Percentiles rank a stretch among this genome's conserved stretches.
Evolutionary conservation across 2,113 vertebrate genomes (phyloP).

Genomic region (Equus quagga): DNA sequence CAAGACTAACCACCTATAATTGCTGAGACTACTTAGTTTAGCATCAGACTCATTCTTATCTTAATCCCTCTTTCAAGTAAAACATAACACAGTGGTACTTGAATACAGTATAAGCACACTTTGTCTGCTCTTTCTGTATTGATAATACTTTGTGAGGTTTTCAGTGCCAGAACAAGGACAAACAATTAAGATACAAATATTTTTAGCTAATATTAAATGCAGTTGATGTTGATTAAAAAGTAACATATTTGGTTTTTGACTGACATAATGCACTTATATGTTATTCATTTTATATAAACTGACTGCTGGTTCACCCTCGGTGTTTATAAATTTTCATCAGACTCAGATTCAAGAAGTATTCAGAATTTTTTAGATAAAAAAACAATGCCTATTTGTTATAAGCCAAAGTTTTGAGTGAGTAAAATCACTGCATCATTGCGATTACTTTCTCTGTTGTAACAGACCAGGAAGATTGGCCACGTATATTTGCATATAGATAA

Average conservation of each 20-base stretch:
- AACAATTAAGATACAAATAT: slow-evolving; percentile 31
- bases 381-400: slow-evolving; percentile 51
- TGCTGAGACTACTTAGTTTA: not conserved
- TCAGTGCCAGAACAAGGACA: not conserved
- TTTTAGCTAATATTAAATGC: not conserved
- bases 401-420: not conserved
- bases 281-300: slow-evolving; percentile 3
- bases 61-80: not conserved
- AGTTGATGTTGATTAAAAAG: not conserved
- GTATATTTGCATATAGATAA: slow-evolving; percentile 75
- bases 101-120: not conserved
- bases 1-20: not conserved
- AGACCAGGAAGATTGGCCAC: not conserved
- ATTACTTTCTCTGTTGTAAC: slow-evolving; percentile 51
- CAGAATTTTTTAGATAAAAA: slow-evolving; percentile 42
- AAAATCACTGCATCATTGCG: slow-evolving; percentile 2
- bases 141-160: not conserved
- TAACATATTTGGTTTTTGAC: not conserved
- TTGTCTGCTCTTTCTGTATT: not conserved
- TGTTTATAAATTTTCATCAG: slow-evolving; percentile 43
- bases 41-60: not conserved
- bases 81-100: not conserved
- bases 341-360: not conserved
- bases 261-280: not conserved
- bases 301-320: not conserved